Conservation (phyloP, 2,888 invertebrate species). For the Drosophila helvetica region DNA sequence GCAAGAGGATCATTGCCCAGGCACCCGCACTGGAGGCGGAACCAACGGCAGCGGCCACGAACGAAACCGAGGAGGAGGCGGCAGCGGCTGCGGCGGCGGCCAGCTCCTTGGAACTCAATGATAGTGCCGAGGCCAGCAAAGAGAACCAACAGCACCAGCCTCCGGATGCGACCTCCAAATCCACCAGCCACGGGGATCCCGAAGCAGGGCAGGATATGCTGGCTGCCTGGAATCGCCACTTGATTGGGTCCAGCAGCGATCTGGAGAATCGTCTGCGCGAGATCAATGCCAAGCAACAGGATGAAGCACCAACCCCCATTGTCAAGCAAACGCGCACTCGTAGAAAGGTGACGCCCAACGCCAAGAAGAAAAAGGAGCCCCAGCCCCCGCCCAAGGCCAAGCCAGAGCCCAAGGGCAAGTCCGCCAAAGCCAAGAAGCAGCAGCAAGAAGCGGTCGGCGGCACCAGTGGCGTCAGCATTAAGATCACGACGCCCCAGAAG, state of each 20-base stretch:
- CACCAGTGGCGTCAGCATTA: constrained; percentile 62
- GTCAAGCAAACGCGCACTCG: constrained; percentile 32
- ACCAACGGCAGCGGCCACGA: background rate
- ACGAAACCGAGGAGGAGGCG: background rate
- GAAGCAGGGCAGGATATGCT: constrained; percentile 54
- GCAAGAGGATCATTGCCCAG: constrained; percentile 71
- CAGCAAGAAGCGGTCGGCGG: background rate
- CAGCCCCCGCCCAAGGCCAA: too few relatives aligned
- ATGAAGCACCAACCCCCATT: constrained; percentile 36
- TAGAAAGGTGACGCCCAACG: constrained; percentile 22
- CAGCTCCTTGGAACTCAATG: constrained; percentile 10
- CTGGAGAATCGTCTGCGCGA: constrained; percentile 81
- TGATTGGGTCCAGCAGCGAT: constrained; percentile 64
- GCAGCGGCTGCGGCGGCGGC: background rate
- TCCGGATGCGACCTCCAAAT: constrained; percentile 11
- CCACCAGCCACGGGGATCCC: background rate
- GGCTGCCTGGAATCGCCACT: constrained; percentile 75
- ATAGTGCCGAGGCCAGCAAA: constrained; percentile 46
- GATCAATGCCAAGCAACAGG: constrained; percentile 69
- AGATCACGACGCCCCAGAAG: constrained; percentile 72
- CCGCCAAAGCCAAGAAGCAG: constrained; percentile 1
- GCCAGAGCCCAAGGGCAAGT: background rate
- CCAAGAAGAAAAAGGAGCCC: constrained; percentile 20
- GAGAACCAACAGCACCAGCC: constrained; percentile 52
- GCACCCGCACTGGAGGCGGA: constrained; percentile 13